Conservation (phyloP, 2,888 invertebrate genomes). For the Copidosoma aretas region DNA sequence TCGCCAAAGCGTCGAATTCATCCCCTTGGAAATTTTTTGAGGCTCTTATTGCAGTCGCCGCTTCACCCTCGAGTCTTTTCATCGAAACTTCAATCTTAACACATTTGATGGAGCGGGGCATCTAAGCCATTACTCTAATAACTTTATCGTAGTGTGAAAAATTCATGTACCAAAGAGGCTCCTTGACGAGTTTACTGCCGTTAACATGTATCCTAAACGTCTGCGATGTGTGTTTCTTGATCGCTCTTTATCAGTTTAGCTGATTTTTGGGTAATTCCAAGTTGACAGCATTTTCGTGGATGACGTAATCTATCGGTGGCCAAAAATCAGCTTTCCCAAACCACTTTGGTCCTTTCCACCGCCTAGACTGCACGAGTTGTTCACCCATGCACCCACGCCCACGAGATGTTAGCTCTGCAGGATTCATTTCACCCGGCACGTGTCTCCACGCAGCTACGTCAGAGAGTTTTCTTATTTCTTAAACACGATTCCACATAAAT, state of each 20-base stretch:
- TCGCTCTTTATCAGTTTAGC: neutral
- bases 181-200: conserved; percentile 13
- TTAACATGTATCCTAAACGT: no score
- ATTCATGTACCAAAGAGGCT: no score
- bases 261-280: neutral
- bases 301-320: neutral
- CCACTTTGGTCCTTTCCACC: no score
- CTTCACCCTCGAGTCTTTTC: neutral
- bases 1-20: no score
- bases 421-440: conserved; percentile 6
- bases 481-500: conserved; percentile 48
- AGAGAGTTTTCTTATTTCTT: conserved; percentile 43
- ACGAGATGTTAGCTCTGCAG: neutral
- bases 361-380: conserved; percentile 40
- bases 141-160: neutral
- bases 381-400: conserved; percentile 24
- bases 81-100: no score
- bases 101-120: conserved; percentile 24
- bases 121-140: conserved; percentile 36
- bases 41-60: neutral
- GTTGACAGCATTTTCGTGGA: neutral
- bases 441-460: conserved; percentile 27
- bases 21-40: no score
- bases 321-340: no score
- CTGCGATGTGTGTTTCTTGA: neutral